A percentile compares a stretch with the other conserved stretches of the same genome.
Evolutionary conservation across 2,888 invertebrate genomes (phyloP).

Genomic region (Clepsis dumicolana): DNA sequence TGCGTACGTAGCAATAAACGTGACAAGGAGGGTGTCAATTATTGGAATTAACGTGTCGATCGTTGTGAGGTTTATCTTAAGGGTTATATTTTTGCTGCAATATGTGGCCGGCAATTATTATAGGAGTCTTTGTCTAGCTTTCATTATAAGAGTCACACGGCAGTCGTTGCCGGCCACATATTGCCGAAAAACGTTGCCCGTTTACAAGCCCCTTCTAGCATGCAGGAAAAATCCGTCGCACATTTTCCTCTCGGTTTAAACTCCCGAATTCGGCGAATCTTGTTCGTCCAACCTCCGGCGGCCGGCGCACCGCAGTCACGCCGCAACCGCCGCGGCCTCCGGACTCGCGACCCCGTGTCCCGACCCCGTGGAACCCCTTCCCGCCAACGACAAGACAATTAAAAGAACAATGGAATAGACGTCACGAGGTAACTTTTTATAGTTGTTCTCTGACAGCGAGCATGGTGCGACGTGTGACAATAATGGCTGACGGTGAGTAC

Average conservation of each 20-base stretch:
- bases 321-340: slow-evolving; percentile 40
- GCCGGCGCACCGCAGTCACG: slow-evolving; percentile 36
- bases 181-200: too few relatives aligned
- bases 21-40: too few relatives aligned
- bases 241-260: not conserved
- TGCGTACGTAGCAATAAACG: too few relatives aligned
- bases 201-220: too few relatives aligned
- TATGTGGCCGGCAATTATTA: too few relatives aligned
- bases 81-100: too few relatives aligned
- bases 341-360: slow-evolving; percentile 15
- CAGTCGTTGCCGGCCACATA: too few relatives aligned
- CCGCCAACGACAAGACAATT: slow-evolving; percentile 64
- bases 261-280: slow-evolving; percentile 15
- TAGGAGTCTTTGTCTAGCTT: too few relatives aligned
- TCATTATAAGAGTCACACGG: too few relatives aligned
- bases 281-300: slow-evolving; percentile 4
- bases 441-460: slow-evolving; percentile 43
- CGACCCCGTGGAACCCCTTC: slow-evolving; percentile 47
- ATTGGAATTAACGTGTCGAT: too few relatives aligned
- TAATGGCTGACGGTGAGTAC: not conserved
- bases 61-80: too few relatives aligned
- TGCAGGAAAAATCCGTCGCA: not conserved
- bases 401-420: slow-evolving; percentile 72
- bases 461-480: not conserved
- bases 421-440: slow-evolving; percentile 70